phyloP scores from a whole-genome alignment of 2,113 vertebrate genomes.

The Lepus americanus region DNA sequence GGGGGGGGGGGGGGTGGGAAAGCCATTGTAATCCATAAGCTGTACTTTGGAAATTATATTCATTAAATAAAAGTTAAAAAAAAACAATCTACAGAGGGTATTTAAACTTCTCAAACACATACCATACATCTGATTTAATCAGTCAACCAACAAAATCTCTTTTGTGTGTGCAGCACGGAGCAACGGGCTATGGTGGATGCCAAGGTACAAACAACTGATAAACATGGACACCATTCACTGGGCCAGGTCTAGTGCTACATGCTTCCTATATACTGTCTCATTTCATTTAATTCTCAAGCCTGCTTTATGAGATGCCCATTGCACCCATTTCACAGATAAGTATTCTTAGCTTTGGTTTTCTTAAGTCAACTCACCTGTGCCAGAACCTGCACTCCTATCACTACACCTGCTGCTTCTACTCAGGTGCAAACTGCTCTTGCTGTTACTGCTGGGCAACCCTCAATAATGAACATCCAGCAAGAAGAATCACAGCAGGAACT shows the following conservation, averaged over 20 bases:
- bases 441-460: not conserved
- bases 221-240: not conserved
- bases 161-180: not conserved
- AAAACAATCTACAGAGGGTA: not conserved
- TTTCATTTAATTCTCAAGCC: not conserved
- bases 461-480: not conserved
- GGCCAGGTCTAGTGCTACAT: not conserved
- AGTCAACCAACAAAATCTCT: conserved; percentile 8
- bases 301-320: not conserved
- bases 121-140: not conserved
- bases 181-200: not conserved
- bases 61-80: no score
- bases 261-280: not conserved
- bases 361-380: no score
- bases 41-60: no score
- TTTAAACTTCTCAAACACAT: not conserved
- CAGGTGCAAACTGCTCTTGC: not conserved
- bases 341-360: no score
- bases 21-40: no score
- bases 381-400: not conserved
- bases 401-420: not conserved
- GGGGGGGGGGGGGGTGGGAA: no score
- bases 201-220: not conserved
- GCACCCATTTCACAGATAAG: not conserved
- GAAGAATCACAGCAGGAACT: not conserved